Conservation (phyloP, 2,888 invertebrate genomes). For the Entomobrya multifasciata region DNA sequence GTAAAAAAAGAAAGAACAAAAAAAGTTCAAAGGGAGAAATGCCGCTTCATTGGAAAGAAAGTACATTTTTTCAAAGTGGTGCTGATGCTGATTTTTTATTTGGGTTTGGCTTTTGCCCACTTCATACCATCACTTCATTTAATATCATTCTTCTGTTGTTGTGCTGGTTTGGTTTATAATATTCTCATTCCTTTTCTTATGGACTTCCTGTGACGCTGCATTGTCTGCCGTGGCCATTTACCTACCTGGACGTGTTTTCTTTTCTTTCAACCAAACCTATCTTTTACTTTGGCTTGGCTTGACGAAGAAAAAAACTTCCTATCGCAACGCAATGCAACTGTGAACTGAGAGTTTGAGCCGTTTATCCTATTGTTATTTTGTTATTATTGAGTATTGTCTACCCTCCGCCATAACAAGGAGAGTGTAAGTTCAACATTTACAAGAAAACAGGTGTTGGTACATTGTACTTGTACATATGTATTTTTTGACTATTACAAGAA, state of each 20-base stretch:
- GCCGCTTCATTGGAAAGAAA: constrained; percentile 49
- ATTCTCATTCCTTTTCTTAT: not conserved
- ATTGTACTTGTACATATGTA: constrained; percentile 41
- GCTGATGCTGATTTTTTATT: constrained; percentile 50
- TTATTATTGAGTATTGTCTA: not conserved
- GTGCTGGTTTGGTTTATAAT: too few relatives aligned
- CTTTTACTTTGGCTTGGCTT: not conserved
- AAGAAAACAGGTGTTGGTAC: constrained; percentile 61
- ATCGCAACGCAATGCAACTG: not conserved
- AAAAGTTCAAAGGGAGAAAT: constrained; percentile 57
- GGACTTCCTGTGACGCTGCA: constrained; percentile 72
- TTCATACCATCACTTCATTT: constrained; percentile 1
- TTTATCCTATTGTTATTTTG: constrained; percentile 18
- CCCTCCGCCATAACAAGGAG: constrained; percentile 8
- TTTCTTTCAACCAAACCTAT: constrained; percentile 33
- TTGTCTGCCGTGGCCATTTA: constrained; percentile 70
- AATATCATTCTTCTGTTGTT: constrained; percentile 26
- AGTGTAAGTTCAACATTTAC: not conserved
- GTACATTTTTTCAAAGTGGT: constrained; percentile 16
- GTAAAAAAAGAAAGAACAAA: constrained; percentile 16
- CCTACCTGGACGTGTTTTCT: constrained; percentile 62
- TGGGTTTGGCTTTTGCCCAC: constrained; percentile 65
- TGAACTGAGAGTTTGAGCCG: constrained; percentile 7
- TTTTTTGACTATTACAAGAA: constrained; percentile 3
- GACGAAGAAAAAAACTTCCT: not conserved